Conservation (phyloP, 2,888 invertebrate genomes). For the Ectobius pallidus region DNA sequence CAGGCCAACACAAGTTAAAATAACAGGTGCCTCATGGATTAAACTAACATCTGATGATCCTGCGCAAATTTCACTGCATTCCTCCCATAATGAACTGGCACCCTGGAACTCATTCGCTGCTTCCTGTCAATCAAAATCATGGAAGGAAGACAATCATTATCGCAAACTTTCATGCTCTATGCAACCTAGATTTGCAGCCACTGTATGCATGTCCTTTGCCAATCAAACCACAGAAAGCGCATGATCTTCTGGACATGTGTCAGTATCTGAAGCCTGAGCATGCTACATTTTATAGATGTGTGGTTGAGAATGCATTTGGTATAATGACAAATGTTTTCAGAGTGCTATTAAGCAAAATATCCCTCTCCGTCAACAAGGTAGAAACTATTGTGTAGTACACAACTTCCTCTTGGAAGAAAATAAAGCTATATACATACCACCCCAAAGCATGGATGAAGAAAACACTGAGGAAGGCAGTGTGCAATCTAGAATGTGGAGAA, state of each 20-base stretch:
- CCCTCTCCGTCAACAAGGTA: slow-evolving; percentile 37
- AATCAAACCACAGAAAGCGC: too few species aligned
- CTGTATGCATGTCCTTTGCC: neutral
- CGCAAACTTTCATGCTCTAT: neutral
- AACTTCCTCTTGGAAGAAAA: slow-evolving; percentile 33
- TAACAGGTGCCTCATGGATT: slow-evolving; percentile 7
- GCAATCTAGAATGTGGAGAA: neutral
- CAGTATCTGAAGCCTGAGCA: neutral
- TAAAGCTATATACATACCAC: neutral
- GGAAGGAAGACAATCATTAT: too few species aligned
- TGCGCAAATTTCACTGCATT: too few species aligned
- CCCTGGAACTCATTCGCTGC: neutral
- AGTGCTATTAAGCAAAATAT: slow-evolving; percentile 42
- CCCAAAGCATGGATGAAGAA: neutral
- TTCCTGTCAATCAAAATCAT: too few species aligned
- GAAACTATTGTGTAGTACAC: slow-evolving; percentile 36
- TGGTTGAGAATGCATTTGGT: too few species aligned
- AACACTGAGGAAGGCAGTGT: too few species aligned
- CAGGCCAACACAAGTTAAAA: too few species aligned
- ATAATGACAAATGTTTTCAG: slow-evolving; percentile 42
- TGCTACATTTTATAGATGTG: slow-evolving; percentile 30
- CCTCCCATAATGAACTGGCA: neutral
- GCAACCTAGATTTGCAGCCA: too few species aligned
- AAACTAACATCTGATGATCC: slow-evolving; percentile 16
- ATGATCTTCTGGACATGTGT: neutral